These are phyloP conservation scores for Casuarius casuarius DNA, from an alignment of 2,113 vertebrate species.

Conservation along the genomic window DNA sequence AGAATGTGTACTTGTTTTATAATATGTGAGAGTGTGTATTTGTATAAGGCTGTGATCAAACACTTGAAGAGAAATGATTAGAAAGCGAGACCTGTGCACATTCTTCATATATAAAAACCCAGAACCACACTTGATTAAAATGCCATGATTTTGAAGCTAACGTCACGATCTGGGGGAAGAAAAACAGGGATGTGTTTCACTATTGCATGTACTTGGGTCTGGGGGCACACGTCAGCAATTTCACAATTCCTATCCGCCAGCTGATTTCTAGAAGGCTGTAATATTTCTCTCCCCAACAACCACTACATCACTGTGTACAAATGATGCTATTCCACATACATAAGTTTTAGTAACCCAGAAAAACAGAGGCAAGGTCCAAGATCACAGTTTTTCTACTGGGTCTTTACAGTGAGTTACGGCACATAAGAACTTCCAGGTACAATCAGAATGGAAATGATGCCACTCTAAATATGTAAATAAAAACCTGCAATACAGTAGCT, in stretches of 20 bases:
- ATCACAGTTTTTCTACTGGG: background rate
- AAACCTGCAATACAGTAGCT: background rate
- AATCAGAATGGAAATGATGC: background rate
- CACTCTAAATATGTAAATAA: background rate
- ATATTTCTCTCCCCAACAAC: background rate
- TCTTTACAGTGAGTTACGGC: background rate
- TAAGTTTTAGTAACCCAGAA: background rate
- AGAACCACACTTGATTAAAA: background rate
- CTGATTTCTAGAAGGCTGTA: background rate
- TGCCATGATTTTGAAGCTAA: background rate
- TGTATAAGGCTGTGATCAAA: background rate
- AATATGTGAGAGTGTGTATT: background rate
- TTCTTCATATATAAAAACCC: background rate
- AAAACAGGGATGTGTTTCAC: background rate
- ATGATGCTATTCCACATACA: background rate
- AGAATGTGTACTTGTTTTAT: background rate
- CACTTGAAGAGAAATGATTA: background rate
- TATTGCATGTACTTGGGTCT: background rate
- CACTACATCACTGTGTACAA: fast-evolving
- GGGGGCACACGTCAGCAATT: background rate
- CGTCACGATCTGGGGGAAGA: background rate
- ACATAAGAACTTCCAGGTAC: background rate
- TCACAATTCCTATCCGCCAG: background rate
- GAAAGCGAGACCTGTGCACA: background rate
- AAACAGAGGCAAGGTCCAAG: background rate